Conservation (phyloP, 1,140 invertebrate genomes). For the Leptinotarsa defecta region DNA sequence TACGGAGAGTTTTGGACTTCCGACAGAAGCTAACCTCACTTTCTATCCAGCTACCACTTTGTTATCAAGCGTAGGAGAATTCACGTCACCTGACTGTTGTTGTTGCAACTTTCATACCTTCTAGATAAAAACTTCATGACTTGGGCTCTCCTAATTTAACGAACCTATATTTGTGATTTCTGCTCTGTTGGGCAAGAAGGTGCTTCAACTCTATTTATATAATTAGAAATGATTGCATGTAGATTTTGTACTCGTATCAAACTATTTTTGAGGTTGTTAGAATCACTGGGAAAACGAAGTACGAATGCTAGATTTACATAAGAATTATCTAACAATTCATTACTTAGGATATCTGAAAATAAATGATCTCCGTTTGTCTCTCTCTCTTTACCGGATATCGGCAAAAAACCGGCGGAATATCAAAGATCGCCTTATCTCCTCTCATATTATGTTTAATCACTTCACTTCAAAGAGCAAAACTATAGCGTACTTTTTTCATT, state of each 20-base stretch:
- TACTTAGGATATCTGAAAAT: background rate
- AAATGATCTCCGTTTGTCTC: background rate
- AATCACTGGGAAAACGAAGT: too few relatives aligned
- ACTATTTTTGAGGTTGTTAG: too few relatives aligned
- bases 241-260: background rate
- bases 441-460: background rate
- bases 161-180: background rate
- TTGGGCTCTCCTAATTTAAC: too few relatives aligned
- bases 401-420: background rate
- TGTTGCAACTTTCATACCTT: too few relatives aligned
- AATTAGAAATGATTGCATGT: background rate
- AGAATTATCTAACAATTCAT: background rate
- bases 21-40: too few relatives aligned
- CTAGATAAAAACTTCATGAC: too few relatives aligned
- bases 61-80: too few relatives aligned
- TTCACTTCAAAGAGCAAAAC: too few relatives aligned
- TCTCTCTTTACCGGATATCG: background rate
- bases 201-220: background rate
- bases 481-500: too few relatives aligned
- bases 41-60: too few relatives aligned
- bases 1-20: too few relatives aligned
- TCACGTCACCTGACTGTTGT: too few relatives aligned
- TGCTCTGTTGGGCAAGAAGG: background rate
- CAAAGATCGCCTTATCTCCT: background rate
- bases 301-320: background rate